Percentiles rank a stretch among this genome's conserved stretches.
phyloP scores from a whole-genome alignment of 2,888 invertebrate genomes.

The Drosophila buzzatii region DNA sequence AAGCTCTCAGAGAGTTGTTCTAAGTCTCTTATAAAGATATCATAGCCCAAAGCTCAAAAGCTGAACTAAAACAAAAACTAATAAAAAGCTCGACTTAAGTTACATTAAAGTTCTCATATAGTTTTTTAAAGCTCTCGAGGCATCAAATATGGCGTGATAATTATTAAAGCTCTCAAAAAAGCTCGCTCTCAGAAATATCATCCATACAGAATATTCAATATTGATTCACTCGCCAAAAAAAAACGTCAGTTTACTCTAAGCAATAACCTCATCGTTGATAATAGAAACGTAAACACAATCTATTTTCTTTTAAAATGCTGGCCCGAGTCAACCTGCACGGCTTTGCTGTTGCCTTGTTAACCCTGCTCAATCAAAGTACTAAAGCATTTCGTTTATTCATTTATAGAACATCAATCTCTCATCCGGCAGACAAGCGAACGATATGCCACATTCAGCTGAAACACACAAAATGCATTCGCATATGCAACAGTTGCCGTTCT shows the following conservation, averaged over 20 bases:
- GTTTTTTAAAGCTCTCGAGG: not conserved
- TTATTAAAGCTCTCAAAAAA: not conserved
- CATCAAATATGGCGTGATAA: not conserved
- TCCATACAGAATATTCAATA: not conserved
- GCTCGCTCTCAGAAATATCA: not conserved
- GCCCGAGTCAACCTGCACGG: not conserved
- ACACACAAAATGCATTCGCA: slow-evolving; percentile 58
- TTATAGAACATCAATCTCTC: slow-evolving; percentile 26
- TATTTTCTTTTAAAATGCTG: not conserved
- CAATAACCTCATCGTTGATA: not conserved
- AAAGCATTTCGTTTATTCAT: slow-evolving; percentile 28
- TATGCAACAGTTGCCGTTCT: slow-evolving; percentile 48
- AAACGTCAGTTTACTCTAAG: not conserved
- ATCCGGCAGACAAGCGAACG: slow-evolving; percentile 31
- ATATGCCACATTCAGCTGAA: slow-evolving; percentile 33
- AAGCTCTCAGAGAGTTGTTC: no score
- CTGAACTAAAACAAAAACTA: no score
- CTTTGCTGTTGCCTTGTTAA: not conserved
- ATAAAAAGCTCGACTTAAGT: no score
- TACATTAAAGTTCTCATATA: no score
- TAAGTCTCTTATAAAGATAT: no score
- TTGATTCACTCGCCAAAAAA: not conserved
- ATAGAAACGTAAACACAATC: slow-evolving; percentile 4
- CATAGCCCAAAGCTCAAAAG: no score
- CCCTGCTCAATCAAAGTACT: slow-evolving; percentile 20